Conservation (phyloP, 2,797 vertebrate species). For the Alouatta caraya region DNA sequence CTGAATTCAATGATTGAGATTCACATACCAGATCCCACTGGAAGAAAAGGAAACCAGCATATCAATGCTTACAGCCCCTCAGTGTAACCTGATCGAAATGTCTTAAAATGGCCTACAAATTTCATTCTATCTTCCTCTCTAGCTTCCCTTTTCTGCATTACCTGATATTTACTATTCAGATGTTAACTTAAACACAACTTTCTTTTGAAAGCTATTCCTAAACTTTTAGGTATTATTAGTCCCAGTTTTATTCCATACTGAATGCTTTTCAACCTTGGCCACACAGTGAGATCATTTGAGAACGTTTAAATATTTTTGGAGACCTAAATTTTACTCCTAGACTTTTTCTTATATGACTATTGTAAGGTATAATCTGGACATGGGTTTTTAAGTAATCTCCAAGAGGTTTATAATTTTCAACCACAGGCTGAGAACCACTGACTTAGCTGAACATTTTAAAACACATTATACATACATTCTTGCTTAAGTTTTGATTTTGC, state of each 20-base stretch:
- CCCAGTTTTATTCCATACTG: neutral
- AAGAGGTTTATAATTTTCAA: neutral
- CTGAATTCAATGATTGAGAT: neutral
- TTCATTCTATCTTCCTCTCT: neutral
- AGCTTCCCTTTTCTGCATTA: neutral
- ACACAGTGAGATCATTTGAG: neutral
- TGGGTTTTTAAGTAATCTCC: neutral
- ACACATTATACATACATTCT: neutral
- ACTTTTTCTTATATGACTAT: neutral
- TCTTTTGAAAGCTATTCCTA: neutral
- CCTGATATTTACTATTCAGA: neutral
- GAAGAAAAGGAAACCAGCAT: neutral
- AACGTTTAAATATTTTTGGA: neutral
- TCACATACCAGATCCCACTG: conserved; percentile 3
- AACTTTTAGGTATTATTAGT: neutral
- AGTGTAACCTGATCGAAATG: neutral
- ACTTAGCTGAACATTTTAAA: neutral
- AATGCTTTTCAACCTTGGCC: neutral
- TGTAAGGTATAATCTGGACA: neutral
- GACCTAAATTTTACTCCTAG: neutral
- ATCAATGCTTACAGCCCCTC: neutral
- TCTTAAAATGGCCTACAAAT: neutral
- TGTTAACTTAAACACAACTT: neutral
- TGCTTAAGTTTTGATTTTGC: neutral
- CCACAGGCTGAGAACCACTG: neutral